A percentile compares a stretch with the other conserved stretches of the same genome.
Conservation (phyloP, 92 coral and sea anemone genomes). For the Actinostola sp. region DNA sequence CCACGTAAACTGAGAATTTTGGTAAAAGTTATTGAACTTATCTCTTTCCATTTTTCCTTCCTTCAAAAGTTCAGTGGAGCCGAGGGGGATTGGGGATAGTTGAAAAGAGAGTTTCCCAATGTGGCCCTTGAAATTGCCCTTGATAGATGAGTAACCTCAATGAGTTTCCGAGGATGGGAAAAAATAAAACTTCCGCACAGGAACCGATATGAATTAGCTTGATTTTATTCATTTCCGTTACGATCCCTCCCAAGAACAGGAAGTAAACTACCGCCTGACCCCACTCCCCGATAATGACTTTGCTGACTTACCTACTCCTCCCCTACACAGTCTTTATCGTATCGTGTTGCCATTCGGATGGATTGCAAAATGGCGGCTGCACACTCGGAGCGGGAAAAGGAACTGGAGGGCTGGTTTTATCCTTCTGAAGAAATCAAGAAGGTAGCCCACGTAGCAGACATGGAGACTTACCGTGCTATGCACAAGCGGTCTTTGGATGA, state of each 20-base stretch:
- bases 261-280: not conserved
- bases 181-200: no score
- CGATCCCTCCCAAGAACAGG: no score
- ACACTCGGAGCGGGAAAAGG: constrained; percentile 63
- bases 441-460: constrained; percentile 81
- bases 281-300: not conserved
- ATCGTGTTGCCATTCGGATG: not conserved
- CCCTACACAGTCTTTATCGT: constrained; percentile 8
- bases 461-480: constrained; percentile 82
- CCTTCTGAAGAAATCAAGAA: constrained; percentile 71
- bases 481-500: constrained; percentile 80
- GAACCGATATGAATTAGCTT: no score
- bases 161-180: no score
- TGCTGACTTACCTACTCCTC: not conserved
- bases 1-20: no score
- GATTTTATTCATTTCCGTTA: not conserved
- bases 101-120: no score
- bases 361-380: constrained; percentile 60
- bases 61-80: no score
- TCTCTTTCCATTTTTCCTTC: no score
- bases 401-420: constrained; percentile 77
- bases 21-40: no score
- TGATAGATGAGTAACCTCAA: no score
- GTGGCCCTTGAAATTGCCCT: no score
- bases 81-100: no score